Base-by-base conservation (phyloP, 2,888 invertebrate genomes). In the Agonopterix heracliana region DNA sequence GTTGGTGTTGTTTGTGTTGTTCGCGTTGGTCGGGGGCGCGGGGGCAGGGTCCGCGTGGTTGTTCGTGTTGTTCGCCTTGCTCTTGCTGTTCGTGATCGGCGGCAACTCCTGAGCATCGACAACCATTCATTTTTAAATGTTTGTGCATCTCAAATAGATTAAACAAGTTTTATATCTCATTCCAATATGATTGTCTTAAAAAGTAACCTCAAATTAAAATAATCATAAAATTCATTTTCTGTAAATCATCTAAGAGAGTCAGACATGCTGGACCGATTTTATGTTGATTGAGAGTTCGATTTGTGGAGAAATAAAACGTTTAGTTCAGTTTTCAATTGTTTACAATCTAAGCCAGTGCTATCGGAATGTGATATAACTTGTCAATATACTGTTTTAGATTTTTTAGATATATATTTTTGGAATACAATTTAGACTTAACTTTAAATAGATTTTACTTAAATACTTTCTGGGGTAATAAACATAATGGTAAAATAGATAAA, bases 31-130 rank as follows among this genome's bases (percentile, higher is more conserved):
- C 41, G 52, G 36, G 41, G 63, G 51, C 45, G 68, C 66, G 3
- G 68, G 60, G 48, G 66, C 60, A 35, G 68, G 59, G 45, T 75
- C 78, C 54, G 74, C 61, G 68, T 80, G 79, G 45, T 48, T 52
- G 53, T 52, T 46, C 51, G 54, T 44, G 54, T 55, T 51, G 62
- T 75, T 68, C 57, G 72, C 61, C 44, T 62, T 61, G 59, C 71
- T 44, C 60, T 86, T 87, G 74, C 84, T 86, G 69, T 85, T 85
- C 36, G 57, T 81, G 47, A 87, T 83, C 41, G 89, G 87, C 40
- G 89, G 88, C 54, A 89, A 68, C 63, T 89, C 89, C 89, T 89
- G 72, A 54, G 49, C 52, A 59, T 47, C 56, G 14, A 51, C 52
- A 49, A 53, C 26, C 41, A 12, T 9, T n/a, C n/a, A 38, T 38